Conservation (phyloP, 2,888 invertebrate genomes). For the Drosophila colorata region DNA sequence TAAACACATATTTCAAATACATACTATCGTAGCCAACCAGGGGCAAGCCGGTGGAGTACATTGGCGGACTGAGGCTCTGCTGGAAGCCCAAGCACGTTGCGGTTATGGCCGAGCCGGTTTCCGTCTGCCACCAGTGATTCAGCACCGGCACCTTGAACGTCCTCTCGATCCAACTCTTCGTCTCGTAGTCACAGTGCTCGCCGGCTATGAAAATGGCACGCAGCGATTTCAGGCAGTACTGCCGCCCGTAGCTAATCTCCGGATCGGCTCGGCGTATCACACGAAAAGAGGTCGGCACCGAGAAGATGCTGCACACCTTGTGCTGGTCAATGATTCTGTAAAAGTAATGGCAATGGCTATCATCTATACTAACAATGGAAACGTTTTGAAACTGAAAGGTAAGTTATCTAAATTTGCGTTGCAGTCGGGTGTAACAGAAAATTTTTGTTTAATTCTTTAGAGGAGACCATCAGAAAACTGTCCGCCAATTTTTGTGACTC, state of each 20-base stretch:
- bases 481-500: no score
- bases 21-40: constrained; percentile 95
- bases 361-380: no score
- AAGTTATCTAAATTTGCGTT: no score
- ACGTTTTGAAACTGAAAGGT: no score
- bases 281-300: constrained; percentile 95
- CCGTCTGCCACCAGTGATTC: constrained; percentile 99
- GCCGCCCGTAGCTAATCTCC: constrained; percentile 88
- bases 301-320: constrained; percentile 93
- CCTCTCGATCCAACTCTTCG: constrained; percentile 91
- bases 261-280: constrained; percentile 93
- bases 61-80: constrained; percentile 89
- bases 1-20: constrained; percentile 71
- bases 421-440: no score
- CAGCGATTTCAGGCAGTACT: constrained; percentile 90
- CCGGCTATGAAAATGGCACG: constrained; percentile 93
- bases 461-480: no score
- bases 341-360: constrained; percentile 14
- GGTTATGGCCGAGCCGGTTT: constrained; percentile 96
- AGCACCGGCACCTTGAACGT: constrained; percentile 91
- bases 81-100: constrained; percentile 93
- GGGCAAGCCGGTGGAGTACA: constrained; percentile 93
- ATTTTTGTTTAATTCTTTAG: no score
- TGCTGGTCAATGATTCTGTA: constrained; percentile 94
- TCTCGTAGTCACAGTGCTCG: constrained; percentile 96